Evolutionary conservation across 2,888 invertebrate species (phyloP).

Genomic region (Acrocyrtus sp.): DNA sequence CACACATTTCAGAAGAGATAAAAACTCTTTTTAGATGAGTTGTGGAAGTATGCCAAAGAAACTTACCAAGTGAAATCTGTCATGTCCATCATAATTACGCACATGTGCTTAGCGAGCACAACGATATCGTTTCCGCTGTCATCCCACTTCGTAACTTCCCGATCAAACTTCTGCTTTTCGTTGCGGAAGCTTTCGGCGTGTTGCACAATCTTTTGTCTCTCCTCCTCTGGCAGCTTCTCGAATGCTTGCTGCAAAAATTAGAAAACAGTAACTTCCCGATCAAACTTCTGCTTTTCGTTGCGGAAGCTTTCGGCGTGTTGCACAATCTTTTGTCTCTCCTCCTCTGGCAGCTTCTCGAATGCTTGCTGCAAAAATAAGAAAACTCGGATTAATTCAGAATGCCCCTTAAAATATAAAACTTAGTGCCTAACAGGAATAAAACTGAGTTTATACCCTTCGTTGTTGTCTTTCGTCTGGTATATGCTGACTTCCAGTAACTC

Average conservation of each 20-base stretch:
- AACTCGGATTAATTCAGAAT: background rate
- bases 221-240: conserved; percentile 97
- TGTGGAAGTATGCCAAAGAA: too few relatives aligned
- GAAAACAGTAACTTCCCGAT: conserved; percentile 98
- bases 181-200: conserved; percentile 93
- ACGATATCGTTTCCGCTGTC: conserved; percentile 98
- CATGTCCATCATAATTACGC: conserved; percentile 99
- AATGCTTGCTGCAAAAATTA: conserved; percentile 85
- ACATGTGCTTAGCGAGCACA: conserved; percentile 82
- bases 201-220: conserved; percentile 94
- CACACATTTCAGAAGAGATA: too few relatives aligned
- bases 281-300: conserved; percentile 95
- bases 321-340: conserved; percentile 95
- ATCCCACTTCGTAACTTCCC: conserved; percentile 99
- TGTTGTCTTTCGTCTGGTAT: conserved; percentile 45
- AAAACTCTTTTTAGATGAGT: too few relatives aligned
- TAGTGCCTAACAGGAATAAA: background rate
- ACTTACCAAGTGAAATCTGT: conserved; percentile 96
- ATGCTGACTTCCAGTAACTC: conserved; percentile 46
- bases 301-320: conserved; percentile 89
- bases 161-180: conserved; percentile 96
- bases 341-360: conserved; percentile 96
- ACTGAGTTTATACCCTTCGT: conserved; percentile 26
- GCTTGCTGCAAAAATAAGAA: conserved; percentile 78
- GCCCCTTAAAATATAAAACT: background rate